phyloP scores from a whole-genome alignment of 2,113 vertebrate species.

The Benitochromis conjunctus region DNA sequence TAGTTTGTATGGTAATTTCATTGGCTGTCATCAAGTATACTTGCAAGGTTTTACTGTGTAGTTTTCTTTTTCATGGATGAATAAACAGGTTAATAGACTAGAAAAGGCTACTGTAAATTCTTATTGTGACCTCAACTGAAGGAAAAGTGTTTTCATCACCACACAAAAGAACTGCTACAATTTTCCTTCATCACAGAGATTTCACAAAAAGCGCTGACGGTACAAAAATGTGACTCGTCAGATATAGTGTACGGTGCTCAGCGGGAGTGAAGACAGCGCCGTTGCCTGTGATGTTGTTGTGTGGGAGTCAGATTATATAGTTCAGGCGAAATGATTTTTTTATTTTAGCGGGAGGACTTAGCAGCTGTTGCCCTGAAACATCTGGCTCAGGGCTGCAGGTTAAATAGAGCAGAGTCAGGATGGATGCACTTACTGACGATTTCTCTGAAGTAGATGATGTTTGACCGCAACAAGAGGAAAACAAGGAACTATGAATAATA shows the following conservation, averaged over 20 bases:
- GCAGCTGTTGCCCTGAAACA: not conserved
- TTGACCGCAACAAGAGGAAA: not conserved
- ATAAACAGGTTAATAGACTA: constrained; percentile 26
- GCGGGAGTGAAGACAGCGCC: not conserved
- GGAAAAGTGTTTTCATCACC: constrained; percentile 12
- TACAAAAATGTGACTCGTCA: not conserved
- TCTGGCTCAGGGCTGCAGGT: not conserved
- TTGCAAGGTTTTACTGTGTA: not conserved
- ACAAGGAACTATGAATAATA: not conserved
- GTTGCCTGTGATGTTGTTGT: not conserved
- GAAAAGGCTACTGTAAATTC: constrained; percentile 35
- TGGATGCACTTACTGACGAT: not conserved
- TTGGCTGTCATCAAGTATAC: not conserved
- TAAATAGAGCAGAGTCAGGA: not conserved
- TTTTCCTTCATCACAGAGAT: not conserved
- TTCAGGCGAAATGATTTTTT: not conserved
- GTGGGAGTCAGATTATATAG: not conserved
- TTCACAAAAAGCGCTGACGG: not conserved
- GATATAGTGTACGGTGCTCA: not conserved
- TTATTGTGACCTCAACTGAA: constrained; percentile 28
- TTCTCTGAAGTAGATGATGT: not conserved
- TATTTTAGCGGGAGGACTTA: not conserved
- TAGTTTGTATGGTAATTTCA: not conserved
- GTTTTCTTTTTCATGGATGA: constrained; percentile 13
- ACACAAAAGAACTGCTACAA: not conserved